phyloP scores from a whole-genome alignment of 2,113 vertebrate genomes.

The Chroicocephalus ridibundus region DNA sequence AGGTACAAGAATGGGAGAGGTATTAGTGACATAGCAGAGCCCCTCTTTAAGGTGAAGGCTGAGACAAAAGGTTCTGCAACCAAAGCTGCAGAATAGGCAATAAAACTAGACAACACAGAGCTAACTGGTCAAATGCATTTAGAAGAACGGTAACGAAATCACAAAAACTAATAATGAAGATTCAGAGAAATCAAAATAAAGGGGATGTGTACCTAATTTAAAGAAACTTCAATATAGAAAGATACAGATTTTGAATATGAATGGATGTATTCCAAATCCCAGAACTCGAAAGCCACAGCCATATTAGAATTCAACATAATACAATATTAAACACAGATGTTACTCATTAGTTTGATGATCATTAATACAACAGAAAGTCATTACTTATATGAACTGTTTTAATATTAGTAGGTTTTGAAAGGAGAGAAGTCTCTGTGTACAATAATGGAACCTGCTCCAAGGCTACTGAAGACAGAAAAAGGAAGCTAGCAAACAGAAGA shows the following conservation, averaged over 20 bases:
- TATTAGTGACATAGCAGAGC: neutral
- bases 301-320: neutral
- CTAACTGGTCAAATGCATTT: neutral
- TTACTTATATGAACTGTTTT: neutral
- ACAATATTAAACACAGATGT: neutral
- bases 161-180: neutral
- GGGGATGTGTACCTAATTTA: neutral
- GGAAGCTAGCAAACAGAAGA: neutral
- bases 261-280: neutral
- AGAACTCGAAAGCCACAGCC: neutral
- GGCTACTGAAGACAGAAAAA: neutral
- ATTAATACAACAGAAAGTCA: neutral
- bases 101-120: neutral
- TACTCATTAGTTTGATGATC: neutral
- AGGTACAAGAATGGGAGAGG: neutral
- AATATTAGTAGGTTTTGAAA: neutral
- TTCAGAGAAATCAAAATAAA: neutral
- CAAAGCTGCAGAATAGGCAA: neutral
- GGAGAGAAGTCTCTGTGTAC: neutral
- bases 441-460: neutral
- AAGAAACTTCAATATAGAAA: neutral
- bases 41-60: neutral
- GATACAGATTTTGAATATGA: neutral
- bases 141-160: neutral
- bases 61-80: neutral